Base-by-base conservation (phyloP, 2,888 invertebrate genomes). In the Leucania comma region DNA sequence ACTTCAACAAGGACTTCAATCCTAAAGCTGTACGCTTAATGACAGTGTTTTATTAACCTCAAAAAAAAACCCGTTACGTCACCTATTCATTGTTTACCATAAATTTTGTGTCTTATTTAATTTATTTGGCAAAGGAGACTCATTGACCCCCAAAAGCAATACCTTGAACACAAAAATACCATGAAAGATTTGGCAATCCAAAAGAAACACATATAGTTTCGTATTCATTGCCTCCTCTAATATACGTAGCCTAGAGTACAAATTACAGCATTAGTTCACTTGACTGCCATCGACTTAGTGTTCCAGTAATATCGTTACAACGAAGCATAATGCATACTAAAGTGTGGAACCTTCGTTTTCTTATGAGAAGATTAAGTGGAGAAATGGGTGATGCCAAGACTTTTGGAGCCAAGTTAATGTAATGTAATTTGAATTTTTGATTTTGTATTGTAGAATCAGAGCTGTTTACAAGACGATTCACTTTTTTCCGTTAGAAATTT, bases 161-260 rank as follows among this genome's bases (percentile, higher is more conserved):
- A 72, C 48, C 9, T 24, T 56, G 1, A 42, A 42, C 6, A 42
- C 4, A 26, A 26, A 68, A 66, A 57, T 48, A 20, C 46, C 63
- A 64, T 51, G 22, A 14, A 64, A 50, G 12, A 46, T 24, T 4
- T 8, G 42, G 81, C 29, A 56, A 46, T 68, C 5, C 22, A 17
- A 58, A 62, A 57, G 17, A n/a, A 65, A 72, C 68, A 72, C 67
- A 62, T 68, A 69, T 65, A 69, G 61, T 68, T 72, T 61, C 60
- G 50, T 65, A 70, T 82, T 68, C 71, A 82, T 82, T 72, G 83
- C 80, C 69, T 65, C 65, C 62, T 69, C 17, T 75, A 79, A 79
- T 65, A 67, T 72, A 58, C 50, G 48, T 53, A 68, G 64, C 61
- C 35, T 69, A 65, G 60, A 68, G 73, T 72, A 76, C 66, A 82